A percentile compares a stretch with the other conserved stretches of the same genome.
Evolutionary conservation across 2,797 vertebrate species (phyloP).

Genomic region (Gobionotothen gibberifrons): DNA sequence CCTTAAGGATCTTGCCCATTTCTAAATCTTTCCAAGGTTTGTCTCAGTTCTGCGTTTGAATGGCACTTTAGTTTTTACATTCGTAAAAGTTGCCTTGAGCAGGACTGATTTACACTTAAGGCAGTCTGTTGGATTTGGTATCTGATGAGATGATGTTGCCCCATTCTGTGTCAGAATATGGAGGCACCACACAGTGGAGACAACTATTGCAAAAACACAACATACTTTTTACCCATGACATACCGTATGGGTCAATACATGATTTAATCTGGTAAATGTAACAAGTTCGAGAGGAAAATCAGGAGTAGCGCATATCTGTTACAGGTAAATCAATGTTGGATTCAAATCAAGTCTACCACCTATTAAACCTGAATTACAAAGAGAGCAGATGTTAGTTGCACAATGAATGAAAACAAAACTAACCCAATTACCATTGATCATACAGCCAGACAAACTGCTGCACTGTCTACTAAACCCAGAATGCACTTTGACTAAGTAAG

Average conservation of each 20-base stretch:
- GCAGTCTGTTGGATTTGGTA: constrained; percentile 21
- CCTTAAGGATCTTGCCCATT: constrained; percentile 35
- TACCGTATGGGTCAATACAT: neutral
- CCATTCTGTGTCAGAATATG: constrained; percentile 11
- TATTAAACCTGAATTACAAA: constrained; percentile 6
- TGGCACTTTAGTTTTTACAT: constrained; percentile 34
- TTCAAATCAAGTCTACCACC: neutral
- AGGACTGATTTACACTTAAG: constrained; percentile 34
- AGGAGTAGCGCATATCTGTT: neutral
- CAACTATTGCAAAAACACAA: neutral
- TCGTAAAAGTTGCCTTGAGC: constrained; percentile 37
- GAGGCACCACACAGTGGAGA: neutral
- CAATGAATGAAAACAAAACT: neutral
- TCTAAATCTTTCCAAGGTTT: constrained; percentile 31
- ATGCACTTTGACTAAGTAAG: neutral
- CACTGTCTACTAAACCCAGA: neutral
- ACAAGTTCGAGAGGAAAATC: neutral
- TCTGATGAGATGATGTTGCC: constrained; percentile 33
- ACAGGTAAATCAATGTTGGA: neutral
- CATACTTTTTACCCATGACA: neutral
- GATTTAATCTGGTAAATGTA: neutral
- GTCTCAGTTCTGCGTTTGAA: constrained; percentile 25
- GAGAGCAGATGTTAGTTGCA: constrained; percentile 9
- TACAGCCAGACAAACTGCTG: neutral
- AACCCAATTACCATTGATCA: constrained; percentile 5